phyloP scores from a whole-genome alignment of 2,888 invertebrate species.

The Sinohyriopsis cumingii region DNA sequence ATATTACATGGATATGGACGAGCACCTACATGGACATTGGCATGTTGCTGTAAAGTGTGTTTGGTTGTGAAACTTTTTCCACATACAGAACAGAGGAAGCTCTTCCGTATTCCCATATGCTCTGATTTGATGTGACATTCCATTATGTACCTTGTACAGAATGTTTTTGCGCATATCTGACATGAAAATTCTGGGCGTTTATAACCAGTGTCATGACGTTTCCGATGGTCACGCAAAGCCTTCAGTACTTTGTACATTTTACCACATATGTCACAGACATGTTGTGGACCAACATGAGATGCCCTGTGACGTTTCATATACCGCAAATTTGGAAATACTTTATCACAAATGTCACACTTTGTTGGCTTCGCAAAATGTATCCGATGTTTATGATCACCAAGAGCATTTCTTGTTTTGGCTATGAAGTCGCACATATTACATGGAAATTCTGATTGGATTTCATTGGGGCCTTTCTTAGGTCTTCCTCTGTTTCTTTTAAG shows the following conservation, averaged over 20 bases:
- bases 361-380: slow-evolving; percentile 37
- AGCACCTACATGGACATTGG: slow-evolving; percentile 52
- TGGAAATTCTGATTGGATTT: slow-evolving; percentile 10
- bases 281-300: slow-evolving; percentile 39
- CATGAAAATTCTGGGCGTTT: slow-evolving; percentile 46
- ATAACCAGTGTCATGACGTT: slow-evolving; percentile 45
- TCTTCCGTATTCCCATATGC: slow-evolving; percentile 51
- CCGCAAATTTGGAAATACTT: slow-evolving; percentile 48
- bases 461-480: slow-evolving; percentile 16
- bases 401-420: slow-evolving; percentile 33
- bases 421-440: slow-evolving; percentile 46
- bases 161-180: slow-evolving; percentile 45
- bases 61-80: slow-evolving; percentile 63
- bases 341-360: slow-evolving; percentile 52
- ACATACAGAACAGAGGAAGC: slow-evolving; percentile 56
- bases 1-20: slow-evolving; percentile 55
- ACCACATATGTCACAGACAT: slow-evolving; percentile 56
- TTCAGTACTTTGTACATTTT: slow-evolving; percentile 55
- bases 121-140: slow-evolving; percentile 49
- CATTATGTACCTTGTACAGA: slow-evolving; percentile 47
- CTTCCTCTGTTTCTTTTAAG: slow-evolving; percentile 10
- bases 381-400: slow-evolving; percentile 36
- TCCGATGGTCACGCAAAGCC: slow-evolving; percentile 48
- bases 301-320: slow-evolving; percentile 49
- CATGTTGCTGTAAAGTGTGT: slow-evolving; percentile 56